Evolutionary conservation across 1,140 invertebrate genomes (phyloP), one percentile per base, ranked within the genome.

Genomic region (Bombus sylvicola): DNA sequence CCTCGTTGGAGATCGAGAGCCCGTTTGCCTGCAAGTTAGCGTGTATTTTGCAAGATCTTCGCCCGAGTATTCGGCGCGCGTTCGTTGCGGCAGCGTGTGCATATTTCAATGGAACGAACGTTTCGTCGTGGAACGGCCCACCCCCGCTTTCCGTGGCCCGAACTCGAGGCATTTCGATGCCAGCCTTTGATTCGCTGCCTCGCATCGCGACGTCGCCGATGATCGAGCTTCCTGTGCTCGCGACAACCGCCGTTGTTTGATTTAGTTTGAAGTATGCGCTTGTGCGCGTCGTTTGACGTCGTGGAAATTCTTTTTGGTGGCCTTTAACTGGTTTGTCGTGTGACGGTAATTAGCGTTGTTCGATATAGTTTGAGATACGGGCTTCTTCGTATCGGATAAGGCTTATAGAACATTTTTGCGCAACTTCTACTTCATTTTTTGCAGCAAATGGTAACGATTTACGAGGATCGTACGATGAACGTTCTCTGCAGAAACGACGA

Each of bases 11-110:
- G 59, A 81, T 69, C 43, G 78, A 57, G 68, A 41, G 68, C n/a
- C 13, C 66, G 66, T 81, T 81, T 71, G 78, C 43, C 53, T 43
- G 79, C 2, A 62, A 81, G 79, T 81, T 81, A 28, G 28, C 66
- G 28, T 81, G 68, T 53, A 73, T 73, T 81, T 72, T 62, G 68
- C 79, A 81, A 73, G 28, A 73, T 73, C n/a, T 41, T 59, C 37
- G 53, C 9, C 22, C 47, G 34, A 41, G n/a, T 22, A 72, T 81
- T 81, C 79, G 25, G 12, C n/a, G 18, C 10, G 53, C 47, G 66
- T 71, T 53, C 66, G 18, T 28, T 39, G 25, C 31, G 34, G 9
- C 5, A 22, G n/a, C 15, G 78, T 25, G 79, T 39, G 22, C 47
- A 81, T 69, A 53, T 81, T 81, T 72, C 66, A 57, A 41, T 72